Conservation (phyloP, 2,888 invertebrate species). For the Melinaea marsaeus region DNA sequence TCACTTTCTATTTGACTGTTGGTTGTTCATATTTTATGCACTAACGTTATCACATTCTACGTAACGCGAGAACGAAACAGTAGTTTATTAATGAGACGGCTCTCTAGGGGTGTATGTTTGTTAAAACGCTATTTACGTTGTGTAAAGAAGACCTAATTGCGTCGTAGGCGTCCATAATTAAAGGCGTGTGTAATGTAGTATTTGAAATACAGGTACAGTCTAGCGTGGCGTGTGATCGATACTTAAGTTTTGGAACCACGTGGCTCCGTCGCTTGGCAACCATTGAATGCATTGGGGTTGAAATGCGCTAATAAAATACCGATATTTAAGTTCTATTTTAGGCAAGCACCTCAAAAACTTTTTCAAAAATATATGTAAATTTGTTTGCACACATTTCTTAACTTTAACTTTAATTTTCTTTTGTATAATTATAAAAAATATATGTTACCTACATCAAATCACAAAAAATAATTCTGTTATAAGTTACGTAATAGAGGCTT, state of each 20-base stretch:
- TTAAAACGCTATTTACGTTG: slow-evolving; percentile 34
- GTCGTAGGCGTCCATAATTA: slow-evolving; percentile 51
- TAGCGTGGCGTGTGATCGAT: slow-evolving; percentile 42
- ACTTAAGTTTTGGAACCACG: slow-evolving; percentile 44
- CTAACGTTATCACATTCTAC: neutral
- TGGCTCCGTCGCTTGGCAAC: slow-evolving; percentile 45
- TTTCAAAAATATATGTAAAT: neutral
- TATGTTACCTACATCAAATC: too few species aligned
- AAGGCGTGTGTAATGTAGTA: slow-evolving; percentile 30
- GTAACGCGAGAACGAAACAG: neutral
- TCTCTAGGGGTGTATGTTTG: slow-evolving; percentile 28
- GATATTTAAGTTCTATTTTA: too few species aligned
- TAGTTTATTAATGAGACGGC: slow-evolving; percentile 1
- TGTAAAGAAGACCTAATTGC: slow-evolving; percentile 54
- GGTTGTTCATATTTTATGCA: neutral
- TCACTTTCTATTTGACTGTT: neutral
- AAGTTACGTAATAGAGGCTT: too few species aligned
- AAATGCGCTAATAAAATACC: slow-evolving; percentile 11
- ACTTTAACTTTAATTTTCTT: too few species aligned
- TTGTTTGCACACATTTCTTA: neutral
- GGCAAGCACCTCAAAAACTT: neutral
- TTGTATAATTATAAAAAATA: too few species aligned
- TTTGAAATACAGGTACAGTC: slow-evolving; percentile 20
- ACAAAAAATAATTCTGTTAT: too few species aligned
- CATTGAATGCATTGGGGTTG: slow-evolving; percentile 30